Base-by-base conservation (phyloP, 2,113 vertebrate genomes). In the Embiotoca jacksoni region DNA sequence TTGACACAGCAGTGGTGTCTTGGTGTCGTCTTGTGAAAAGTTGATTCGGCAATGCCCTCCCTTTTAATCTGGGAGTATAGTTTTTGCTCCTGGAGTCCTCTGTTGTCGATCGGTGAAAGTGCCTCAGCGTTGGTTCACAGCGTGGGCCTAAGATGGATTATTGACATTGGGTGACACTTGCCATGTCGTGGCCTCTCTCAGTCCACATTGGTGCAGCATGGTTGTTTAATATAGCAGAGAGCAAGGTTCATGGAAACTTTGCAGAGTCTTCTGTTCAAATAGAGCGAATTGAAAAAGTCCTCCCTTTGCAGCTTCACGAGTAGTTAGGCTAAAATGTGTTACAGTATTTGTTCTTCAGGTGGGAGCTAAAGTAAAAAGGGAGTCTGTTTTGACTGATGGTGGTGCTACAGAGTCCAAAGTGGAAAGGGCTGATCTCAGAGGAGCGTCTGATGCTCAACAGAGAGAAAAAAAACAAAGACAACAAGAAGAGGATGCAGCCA, bases 91-190 rank as follows among this genome's bases (percentile, higher is more conserved):
- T 11, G 7, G 35, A 39, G 68, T 59, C 60, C 9, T 23, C 16
- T 59, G 32, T 15, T 63, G 74, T 78, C 9, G 31, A 77, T 75
- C 49, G 44, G 16, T 56, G 9, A 84, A 76, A 62, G 36, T 1
- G 62, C 49, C 14, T 66, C 49, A 2, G 78, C 13, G 2, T n/a
- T 9, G 68, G 41, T 57, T 72, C 66, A 13, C 60, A 71, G 61
- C 44, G 41, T 55, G 78, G 70, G 62, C 37, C 11, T 65, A 46
- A 23, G 64, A 64, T 33, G 65, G 72, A 62, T 80, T 79, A 65
- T 62, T 67, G 85, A 56, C 70, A 49, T 46, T 37, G 64, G 49
- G 64, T 55, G 63, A 81, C 85, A 55, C 80, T 80, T 59, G 47
- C 67, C 67, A 41, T 32, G 62, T 13, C 31, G 65, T 41, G 41